Evolutionary conservation across 2,113 vertebrate species (phyloP).

Genomic region (Antigone vipio): DNA sequence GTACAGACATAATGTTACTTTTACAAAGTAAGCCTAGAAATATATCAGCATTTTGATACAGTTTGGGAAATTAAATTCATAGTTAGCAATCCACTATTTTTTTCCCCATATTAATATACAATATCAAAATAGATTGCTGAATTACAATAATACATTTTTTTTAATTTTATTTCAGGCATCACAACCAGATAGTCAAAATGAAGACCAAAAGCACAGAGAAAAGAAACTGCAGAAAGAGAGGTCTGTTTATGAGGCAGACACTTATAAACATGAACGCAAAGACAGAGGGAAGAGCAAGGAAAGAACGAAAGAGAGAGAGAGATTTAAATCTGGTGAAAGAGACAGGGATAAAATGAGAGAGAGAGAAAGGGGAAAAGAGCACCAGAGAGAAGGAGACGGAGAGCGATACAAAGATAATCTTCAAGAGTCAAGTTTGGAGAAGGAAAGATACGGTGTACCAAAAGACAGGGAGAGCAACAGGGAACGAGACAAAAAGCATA

Average conservation of each 20-base stretch:
- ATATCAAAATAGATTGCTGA: background rate
- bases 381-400: background rate
- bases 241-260: background rate
- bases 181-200: conserved; percentile 39
- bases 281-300: conserved; percentile 63
- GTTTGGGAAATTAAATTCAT: background rate
- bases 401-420: background rate
- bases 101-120: background rate
- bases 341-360: conserved; percentile 60
- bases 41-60: background rate
- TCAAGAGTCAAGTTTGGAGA: background rate
- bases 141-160: background rate
- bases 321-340: conserved; percentile 55
- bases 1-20: background rate
- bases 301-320: conserved; percentile 54
- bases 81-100: background rate
- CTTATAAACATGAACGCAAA: conserved; percentile 19
- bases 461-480: conserved; percentile 39
- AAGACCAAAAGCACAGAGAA: conserved; percentile 67
- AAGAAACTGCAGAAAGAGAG: conserved; percentile 52
- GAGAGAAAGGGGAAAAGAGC: background rate
- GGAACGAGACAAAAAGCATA: conserved; percentile 28
- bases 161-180: conserved; percentile 31
- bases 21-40: background rate
- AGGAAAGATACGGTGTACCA: conserved; percentile 19